These are phyloP conservation scores for Eonycteris spelaea DNA, from an alignment of 2,113 vertebrate species.

Conservation along the genomic window DNA sequence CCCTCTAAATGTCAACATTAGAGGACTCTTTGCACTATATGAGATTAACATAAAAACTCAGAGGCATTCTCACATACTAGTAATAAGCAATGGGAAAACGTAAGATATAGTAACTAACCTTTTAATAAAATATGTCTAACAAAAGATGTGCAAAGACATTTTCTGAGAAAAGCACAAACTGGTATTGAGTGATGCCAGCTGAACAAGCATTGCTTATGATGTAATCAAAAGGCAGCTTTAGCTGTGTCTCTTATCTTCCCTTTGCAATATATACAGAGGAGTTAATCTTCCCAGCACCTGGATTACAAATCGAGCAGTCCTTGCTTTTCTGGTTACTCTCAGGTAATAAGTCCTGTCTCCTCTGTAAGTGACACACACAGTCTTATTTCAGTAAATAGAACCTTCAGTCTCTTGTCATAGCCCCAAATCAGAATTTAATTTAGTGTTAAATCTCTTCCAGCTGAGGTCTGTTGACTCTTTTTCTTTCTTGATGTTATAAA, in stretches of 20 bases:
- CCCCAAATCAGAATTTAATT: neutral
- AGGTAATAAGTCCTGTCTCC: neutral
- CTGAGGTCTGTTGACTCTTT: neutral
- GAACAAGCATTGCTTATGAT: neutral
- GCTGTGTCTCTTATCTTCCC: neutral
- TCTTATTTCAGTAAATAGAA: constrained; percentile 1
- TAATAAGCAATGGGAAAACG: neutral
- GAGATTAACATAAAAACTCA: neutral
- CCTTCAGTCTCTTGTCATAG: neutral
- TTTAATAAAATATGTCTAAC: neutral
- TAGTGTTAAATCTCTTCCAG: neutral
- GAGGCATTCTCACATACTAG: neutral
- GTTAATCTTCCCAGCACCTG: neutral
- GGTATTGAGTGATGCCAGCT: neutral
- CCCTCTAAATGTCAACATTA: neutral
- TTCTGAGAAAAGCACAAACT: neutral
- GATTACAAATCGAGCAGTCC: neutral
- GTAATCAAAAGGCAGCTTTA: neutral
- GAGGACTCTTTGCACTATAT: neutral
- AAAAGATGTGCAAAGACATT: neutral
- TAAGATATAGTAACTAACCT: neutral
- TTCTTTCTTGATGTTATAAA: neutral
- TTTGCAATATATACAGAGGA: neutral
- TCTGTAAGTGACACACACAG: neutral
- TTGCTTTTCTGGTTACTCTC: neutral